These are phyloP conservation scores for Brachypteracias leptosomus DNA, from an alignment of 2,113 vertebrate genomes.

Conservation along the genomic window DNA sequence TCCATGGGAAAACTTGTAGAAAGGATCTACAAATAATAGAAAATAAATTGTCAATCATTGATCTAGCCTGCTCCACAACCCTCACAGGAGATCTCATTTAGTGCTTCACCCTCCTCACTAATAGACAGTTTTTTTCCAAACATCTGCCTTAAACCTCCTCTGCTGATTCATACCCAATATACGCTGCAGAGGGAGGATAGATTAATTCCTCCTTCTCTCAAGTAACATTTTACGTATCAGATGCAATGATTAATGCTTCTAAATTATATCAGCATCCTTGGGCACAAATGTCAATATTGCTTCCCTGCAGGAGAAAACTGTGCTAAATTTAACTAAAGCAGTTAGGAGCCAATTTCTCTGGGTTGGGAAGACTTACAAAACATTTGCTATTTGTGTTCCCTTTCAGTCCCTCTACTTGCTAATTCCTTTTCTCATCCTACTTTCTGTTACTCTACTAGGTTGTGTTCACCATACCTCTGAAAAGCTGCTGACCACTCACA, in stretches of 20 bases:
- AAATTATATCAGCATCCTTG: not conserved
- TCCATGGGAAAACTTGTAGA: not conserved
- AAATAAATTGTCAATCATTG: not conserved
- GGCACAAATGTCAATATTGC: not conserved
- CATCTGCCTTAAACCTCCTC: not conserved
- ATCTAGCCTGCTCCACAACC: not conserved
- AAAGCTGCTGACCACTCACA: not conserved
- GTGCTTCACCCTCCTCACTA: not conserved
- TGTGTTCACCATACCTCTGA: not conserved
- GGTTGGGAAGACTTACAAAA: not conserved
- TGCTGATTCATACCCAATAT: not conserved
- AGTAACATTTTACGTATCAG: not conserved
- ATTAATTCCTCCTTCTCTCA: not conserved
- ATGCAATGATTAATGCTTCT: not conserved
- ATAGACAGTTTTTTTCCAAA: not conserved
- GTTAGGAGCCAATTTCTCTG: not conserved
- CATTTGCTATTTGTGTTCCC: not conserved
- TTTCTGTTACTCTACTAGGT: not conserved
- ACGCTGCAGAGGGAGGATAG: not conserved
- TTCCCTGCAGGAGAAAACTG: not conserved
- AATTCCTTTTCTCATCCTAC: not conserved
- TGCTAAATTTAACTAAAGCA: slow-evolving; percentile 8
- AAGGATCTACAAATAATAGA: not conserved
- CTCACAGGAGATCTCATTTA: not conserved
- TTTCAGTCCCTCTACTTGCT: not conserved